phyloP scores from a whole-genome alignment of 2,113 vertebrate species.

The Monopterus albus region DNA sequence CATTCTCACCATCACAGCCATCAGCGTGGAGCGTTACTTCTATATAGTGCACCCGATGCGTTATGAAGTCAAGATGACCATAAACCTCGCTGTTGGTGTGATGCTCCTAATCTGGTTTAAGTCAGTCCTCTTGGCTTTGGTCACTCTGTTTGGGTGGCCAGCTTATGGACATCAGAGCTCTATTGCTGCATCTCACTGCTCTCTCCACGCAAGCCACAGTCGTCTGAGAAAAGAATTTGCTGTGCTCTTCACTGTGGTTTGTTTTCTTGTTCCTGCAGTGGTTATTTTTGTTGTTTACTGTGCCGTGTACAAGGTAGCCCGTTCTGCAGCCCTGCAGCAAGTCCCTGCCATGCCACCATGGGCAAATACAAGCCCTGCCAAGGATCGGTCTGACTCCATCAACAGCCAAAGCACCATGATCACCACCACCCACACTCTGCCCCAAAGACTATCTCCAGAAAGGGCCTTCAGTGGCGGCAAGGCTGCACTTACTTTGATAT shows the following conservation, averaged over 20 bases:
- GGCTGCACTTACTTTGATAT: constrained; percentile 89
- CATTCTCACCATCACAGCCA: constrained; percentile 91
- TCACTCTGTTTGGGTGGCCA: constrained; percentile 87
- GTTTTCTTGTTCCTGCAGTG: constrained; percentile 87
- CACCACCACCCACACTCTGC: constrained; percentile 75
- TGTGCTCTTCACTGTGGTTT: constrained; percentile 87
- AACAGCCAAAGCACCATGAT: constrained; percentile 90
- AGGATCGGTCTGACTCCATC: constrained; percentile 86
- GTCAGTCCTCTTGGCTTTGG: constrained; percentile 82
- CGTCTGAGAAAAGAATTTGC: constrained; percentile 85
- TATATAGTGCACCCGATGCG: constrained; percentile 93
- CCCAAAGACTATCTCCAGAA: constrained; percentile 81
- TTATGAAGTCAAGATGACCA: constrained; percentile 90
- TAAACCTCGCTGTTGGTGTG: constrained; percentile 83
- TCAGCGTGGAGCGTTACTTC: constrained; percentile 93
- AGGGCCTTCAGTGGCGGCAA: constrained; percentile 87
- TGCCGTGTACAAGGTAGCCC: constrained; percentile 91
- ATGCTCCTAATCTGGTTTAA: constrained; percentile 89
- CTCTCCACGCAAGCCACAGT: constrained; percentile 87
- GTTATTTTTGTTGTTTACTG: constrained; percentile 90
- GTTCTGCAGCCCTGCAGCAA: constrained; percentile 87
- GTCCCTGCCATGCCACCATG: constrained; percentile 75
- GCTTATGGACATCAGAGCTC: constrained; percentile 82
- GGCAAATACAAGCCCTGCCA: constrained; percentile 65
- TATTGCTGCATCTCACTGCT: constrained; percentile 85